phyloP scores from a whole-genome alignment of 2,888 invertebrate species.

The Mesoligia furuncula region DNA sequence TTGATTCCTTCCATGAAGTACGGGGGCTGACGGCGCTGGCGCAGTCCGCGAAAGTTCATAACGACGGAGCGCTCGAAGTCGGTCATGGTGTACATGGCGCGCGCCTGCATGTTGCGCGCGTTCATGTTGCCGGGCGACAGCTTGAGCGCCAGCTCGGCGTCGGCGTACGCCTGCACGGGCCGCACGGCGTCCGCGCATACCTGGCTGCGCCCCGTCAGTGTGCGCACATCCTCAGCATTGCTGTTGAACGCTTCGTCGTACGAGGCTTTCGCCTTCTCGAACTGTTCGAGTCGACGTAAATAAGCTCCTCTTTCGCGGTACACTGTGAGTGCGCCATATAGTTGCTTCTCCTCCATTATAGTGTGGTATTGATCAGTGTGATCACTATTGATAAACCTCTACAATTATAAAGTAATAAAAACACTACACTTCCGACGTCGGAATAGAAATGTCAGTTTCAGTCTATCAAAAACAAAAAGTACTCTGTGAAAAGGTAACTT shows the following conservation, averaged over 20 bases:
- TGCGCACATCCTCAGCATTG: slow-evolving; percentile 81
- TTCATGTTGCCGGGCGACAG: slow-evolving; percentile 84
- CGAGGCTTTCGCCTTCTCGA: slow-evolving; percentile 84
- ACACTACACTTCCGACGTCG: no score
- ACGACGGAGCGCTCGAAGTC: slow-evolving; percentile 87
- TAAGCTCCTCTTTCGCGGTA: slow-evolving; percentile 86
- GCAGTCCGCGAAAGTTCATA: slow-evolving; percentile 84
- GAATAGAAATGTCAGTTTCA: slow-evolving; percentile 7
- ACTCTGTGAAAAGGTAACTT: no score
- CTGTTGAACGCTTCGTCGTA: slow-evolving; percentile 84
- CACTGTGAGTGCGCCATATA: slow-evolving; percentile 84
- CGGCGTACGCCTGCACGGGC: slow-evolving; percentile 83
- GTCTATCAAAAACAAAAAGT: no score
- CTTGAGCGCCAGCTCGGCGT: slow-evolving; percentile 85
- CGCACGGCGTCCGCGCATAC: slow-evolving; percentile 86
- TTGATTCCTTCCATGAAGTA: slow-evolving; percentile 87
- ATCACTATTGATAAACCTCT: no score
- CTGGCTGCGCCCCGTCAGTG: slow-evolving; percentile 84
- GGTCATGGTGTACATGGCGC: slow-evolving; percentile 87
- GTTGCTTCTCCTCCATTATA: no score
- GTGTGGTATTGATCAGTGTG: no score
- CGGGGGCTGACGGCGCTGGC: slow-evolving; percentile 81
- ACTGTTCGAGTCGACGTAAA: slow-evolving; percentile 85
- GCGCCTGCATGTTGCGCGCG: slow-evolving; percentile 86
- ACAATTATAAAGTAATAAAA: no score